Conservation (phyloP, 2,888 invertebrate genomes). For the Tholera decimalis region DNA sequence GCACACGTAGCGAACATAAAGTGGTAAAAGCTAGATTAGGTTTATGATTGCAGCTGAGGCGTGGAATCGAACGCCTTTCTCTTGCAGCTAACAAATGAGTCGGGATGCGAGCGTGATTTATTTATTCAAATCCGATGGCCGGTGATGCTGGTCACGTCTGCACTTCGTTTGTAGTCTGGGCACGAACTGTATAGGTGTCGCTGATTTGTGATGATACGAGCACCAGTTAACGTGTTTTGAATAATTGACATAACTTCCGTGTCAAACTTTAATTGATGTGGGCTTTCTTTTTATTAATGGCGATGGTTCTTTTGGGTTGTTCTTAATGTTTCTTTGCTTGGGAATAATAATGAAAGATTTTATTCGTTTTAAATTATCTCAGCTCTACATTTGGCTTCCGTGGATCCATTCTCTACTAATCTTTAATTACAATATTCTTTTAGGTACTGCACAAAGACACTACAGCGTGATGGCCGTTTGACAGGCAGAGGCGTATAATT, state of each 20-base stretch:
- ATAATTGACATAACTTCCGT: constrained; percentile 62
- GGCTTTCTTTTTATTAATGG: constrained; percentile 42
- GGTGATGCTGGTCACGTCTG: constrained; percentile 83
- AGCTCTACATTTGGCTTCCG: too few relatives aligned
- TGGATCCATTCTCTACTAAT: too few relatives aligned
- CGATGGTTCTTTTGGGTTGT: neutral
- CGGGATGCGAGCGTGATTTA: constrained; percentile 83
- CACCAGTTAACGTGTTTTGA: constrained; percentile 68
- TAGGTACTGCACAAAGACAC: too few relatives aligned
- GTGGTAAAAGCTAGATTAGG: constrained; percentile 83
- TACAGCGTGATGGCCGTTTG: neutral
- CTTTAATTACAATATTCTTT: too few relatives aligned
- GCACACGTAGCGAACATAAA: constrained; percentile 75
- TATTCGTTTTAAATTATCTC: too few relatives aligned
- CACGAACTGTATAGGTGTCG: constrained; percentile 78
- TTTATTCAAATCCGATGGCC: constrained; percentile 86
- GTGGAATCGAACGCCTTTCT: constrained; percentile 87
- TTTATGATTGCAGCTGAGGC: constrained; percentile 79
- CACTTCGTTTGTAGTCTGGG: constrained; percentile 75
- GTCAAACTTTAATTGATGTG: constrained; percentile 36
- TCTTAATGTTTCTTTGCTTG: neutral
- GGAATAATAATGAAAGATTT: too few relatives aligned
- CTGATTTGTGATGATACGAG: constrained; percentile 77
- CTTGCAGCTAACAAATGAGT: constrained; percentile 84
- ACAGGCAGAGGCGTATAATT: neutral